A percentile compares a stretch with the other conserved stretches of the same genome.
Evolutionary conservation across 2,797 vertebrate genomes (phyloP).

Genomic region (Gymnothorax reevesii): DNA sequence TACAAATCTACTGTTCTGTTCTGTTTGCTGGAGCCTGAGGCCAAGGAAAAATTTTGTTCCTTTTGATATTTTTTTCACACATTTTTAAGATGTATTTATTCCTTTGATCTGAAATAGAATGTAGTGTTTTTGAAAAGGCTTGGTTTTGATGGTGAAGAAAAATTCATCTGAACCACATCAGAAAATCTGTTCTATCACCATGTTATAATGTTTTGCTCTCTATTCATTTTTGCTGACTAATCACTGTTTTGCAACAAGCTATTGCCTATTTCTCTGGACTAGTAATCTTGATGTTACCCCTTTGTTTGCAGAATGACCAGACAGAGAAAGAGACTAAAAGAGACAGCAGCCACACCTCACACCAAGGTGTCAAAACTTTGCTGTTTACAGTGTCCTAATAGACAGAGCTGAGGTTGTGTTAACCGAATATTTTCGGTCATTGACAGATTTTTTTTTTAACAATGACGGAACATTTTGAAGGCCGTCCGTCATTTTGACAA

Average conservation of each 20-base stretch:
- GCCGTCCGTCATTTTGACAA: too few species aligned
- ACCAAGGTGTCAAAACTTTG: neutral
- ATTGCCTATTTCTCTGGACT: neutral
- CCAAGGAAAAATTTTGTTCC: neutral
- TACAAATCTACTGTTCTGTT: neutral
- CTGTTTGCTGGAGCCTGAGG: neutral
- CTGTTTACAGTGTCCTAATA: neutral
- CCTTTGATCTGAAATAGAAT: neutral
- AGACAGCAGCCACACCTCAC: slow-evolving; percentile 3
- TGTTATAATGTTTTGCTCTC: neutral
- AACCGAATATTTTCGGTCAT: too few species aligned
- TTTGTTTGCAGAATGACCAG: neutral
- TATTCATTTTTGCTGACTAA: neutral
- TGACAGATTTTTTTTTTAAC: too few species aligned
- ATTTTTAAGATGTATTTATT: neutral
- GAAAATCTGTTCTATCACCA: neutral
- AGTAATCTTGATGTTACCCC: neutral
- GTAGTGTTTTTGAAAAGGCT: neutral
- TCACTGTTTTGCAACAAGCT: neutral
- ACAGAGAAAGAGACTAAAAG: neutral
- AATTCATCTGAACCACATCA: neutral
- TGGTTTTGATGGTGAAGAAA: neutral
- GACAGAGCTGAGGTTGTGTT: neutral
- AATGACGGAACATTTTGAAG: too few species aligned
- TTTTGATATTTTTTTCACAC: neutral